Conservation (phyloP, 1,140 invertebrate genomes). For the Lerema accius region DNA sequence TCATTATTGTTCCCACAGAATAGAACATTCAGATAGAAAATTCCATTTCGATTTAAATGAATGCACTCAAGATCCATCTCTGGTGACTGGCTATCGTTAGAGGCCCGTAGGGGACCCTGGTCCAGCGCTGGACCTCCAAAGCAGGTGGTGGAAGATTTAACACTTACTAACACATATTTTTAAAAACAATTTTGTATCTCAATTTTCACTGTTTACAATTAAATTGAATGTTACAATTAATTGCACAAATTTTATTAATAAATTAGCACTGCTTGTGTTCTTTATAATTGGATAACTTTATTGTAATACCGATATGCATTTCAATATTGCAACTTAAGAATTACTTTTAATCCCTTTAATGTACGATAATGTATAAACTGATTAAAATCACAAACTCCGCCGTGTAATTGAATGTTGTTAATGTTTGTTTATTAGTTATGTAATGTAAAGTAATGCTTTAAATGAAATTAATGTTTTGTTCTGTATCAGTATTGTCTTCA, state of each 20-base stretch:
- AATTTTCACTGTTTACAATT: conserved; percentile 14
- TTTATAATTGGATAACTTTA: conserved; percentile 17
- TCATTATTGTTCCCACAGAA: conserved; percentile 9
- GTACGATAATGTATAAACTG: conserved; percentile 28
- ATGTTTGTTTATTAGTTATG: conserved; percentile 72
- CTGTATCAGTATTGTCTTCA: conserved; percentile 73
- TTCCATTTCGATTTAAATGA: conserved; percentile 20
- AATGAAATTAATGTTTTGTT: conserved; percentile 70
- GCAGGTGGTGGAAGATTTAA: conserved; percentile 8
- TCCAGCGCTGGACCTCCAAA: neutral
- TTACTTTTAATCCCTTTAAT: conserved; percentile 11
- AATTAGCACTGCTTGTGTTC: conserved; percentile 29
- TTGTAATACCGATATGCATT: conserved; percentile 25
- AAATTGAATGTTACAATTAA: conserved; percentile 27
- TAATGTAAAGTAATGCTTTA: conserved; percentile 73
- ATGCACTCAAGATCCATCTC: conserved; percentile 11
- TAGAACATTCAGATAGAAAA: neutral
- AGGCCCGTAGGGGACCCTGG: neutral
- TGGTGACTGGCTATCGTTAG: neutral
- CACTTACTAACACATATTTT: conserved; percentile 12
- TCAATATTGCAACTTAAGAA: conserved; percentile 13
- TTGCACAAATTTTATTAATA: conserved; percentile 24
- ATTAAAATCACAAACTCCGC: conserved; percentile 53
- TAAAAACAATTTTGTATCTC: conserved; percentile 19
- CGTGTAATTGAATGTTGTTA: conserved; percentile 64